These are phyloP conservation scores for Tenebrosternarchus preto DNA, from an alignment of 2,113 vertebrate genomes.

Conservation along the genomic window DNA sequence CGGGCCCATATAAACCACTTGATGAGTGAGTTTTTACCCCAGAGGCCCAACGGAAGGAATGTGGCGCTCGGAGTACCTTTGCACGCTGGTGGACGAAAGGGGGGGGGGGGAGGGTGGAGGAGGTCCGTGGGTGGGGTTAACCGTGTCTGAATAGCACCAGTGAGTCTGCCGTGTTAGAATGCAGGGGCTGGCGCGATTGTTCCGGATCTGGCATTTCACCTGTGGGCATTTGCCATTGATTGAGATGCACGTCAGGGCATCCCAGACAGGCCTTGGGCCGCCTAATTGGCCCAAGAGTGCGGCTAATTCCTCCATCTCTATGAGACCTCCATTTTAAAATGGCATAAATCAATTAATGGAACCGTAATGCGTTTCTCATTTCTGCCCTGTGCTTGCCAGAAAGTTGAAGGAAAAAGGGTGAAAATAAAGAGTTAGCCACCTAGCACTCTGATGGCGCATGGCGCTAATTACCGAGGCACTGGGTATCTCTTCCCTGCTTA, in stretches of 20 bases:
- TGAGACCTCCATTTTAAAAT: constrained; percentile 73
- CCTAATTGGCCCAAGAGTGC: constrained; percentile 72
- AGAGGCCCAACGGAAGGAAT: too few species aligned
- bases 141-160: constrained; percentile 63
- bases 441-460: constrained; percentile 52
- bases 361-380: constrained; percentile 70
- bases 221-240: constrained; percentile 67
- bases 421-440: constrained; percentile 58
- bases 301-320: constrained; percentile 67
- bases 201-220: constrained; percentile 72
- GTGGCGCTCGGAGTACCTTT: background rate
- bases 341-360: constrained; percentile 72
- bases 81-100: background rate
- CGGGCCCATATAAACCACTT: background rate
- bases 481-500: constrained; percentile 39
- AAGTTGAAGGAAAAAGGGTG: constrained; percentile 54
- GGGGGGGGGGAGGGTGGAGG: background rate
- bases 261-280: constrained; percentile 48
- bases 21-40: background rate
- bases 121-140: too few species aligned
- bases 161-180: constrained; percentile 60
- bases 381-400: constrained; percentile 53
- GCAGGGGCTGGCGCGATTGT: constrained; percentile 49
- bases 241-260: constrained; percentile 60
- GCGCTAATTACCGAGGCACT: constrained; percentile 49